Conservation (phyloP, 2,113 vertebrate species). For the Origma solitaria region DNA sequence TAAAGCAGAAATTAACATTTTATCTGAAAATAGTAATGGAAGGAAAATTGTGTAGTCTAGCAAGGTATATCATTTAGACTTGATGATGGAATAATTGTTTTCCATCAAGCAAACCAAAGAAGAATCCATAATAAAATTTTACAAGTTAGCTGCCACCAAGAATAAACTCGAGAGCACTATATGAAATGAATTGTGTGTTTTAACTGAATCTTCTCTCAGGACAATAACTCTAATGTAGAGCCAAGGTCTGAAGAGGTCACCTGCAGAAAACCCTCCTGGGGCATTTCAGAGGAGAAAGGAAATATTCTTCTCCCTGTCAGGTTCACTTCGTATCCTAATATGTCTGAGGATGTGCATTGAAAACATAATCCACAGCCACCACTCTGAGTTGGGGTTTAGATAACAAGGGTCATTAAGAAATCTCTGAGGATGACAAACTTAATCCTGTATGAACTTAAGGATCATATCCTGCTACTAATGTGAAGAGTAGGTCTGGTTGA, state of each 20-base stretch:
- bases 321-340: conserved; percentile 75
- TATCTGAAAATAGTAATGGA: conserved; percentile 1
- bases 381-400: conserved; percentile 53
- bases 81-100: conserved; percentile 73
- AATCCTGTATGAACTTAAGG: conserved; percentile 71
- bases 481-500: background rate
- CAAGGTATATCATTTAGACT: conserved; percentile 37
- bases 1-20: conserved; percentile 1
- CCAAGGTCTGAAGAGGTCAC: conserved; percentile 76
- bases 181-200: conserved; percentile 79
- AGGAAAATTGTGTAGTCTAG: conserved; percentile 19
- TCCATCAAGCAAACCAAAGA: conserved; percentile 71
- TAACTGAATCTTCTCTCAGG: conserved; percentile 82
- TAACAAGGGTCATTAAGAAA: conserved; percentile 67
- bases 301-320: conserved; percentile 72
- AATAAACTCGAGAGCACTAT: conserved; percentile 81
- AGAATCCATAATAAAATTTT: conserved; percentile 81
- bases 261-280: conserved; percentile 68
- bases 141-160: conserved; percentile 77
- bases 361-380: conserved; percentile 57
- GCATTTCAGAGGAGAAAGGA: conserved; percentile 71
- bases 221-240: conserved; percentile 84
- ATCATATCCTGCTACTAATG: background rate
- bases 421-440: conserved; percentile 66
- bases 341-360: conserved; percentile 68